Percentiles rank a stretch among this genome's conserved stretches.
These are phyloP conservation scores for Zoanthus gigantus DNA, from an alignment of 92 coral and sea anemone species.

Conservation along the genomic window DNA sequence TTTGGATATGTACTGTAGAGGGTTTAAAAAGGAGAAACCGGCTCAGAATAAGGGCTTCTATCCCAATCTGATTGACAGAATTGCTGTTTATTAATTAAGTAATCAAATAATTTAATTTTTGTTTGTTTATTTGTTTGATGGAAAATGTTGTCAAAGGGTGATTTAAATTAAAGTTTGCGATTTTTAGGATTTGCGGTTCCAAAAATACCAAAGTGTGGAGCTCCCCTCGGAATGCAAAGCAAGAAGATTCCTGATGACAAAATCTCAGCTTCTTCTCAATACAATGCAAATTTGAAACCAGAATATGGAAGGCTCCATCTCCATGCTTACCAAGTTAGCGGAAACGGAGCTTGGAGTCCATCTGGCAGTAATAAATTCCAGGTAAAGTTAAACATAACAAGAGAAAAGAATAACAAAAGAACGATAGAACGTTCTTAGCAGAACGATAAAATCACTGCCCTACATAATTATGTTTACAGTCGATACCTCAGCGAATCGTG, in stretches of 20 bases:
- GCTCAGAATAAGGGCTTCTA: too few species aligned
- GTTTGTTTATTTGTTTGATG: too few species aligned
- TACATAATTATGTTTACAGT: background rate
- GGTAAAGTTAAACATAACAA: background rate
- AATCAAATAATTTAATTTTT: too few species aligned
- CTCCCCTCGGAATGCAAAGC: constrained; percentile 2
- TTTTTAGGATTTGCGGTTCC: background rate
- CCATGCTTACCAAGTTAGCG: background rate
- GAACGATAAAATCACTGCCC: background rate
- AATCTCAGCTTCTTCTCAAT: background rate
- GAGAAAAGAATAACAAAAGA: background rate
- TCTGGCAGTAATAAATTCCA: background rate
- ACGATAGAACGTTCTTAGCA: too few species aligned
- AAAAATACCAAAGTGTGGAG: background rate
- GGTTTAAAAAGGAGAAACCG: too few species aligned
- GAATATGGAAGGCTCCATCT: background rate
- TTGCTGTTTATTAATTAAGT: too few species aligned
- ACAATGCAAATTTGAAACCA: background rate
- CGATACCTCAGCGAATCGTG: too few species aligned
- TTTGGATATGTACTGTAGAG: too few species aligned
- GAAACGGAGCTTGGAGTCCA: background rate
- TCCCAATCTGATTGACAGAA: too few species aligned
- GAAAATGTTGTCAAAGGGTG: background rate
- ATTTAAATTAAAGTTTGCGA: background rate
- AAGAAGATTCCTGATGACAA: background rate